Base-by-base conservation (phyloP, 2,113 vertebrate species). In the Columba livia region DNA sequence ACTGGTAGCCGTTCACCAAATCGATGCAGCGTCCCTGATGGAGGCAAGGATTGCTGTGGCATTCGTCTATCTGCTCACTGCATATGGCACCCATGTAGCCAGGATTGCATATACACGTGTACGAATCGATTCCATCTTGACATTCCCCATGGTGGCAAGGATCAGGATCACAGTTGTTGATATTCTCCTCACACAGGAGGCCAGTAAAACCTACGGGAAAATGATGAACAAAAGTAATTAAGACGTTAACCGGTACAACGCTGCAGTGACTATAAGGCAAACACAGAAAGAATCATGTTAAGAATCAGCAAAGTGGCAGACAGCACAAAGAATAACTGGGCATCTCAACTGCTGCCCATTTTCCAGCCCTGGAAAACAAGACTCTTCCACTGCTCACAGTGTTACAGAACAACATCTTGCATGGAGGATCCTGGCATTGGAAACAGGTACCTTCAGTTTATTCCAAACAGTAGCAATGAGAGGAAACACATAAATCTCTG, bases 51-150 rank as follows among this genome's bases (percentile, higher is more conserved):
- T 98, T 98, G 97, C 99, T 99, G 91, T 98, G 97, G 87, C 99
- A 99, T 85, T 99, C 99, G 1, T 99, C 97, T 17, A 99, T 98
- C 97, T 99, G 99, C 96, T 98, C 98, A 0, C 98, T 99, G 96
- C 99, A 99, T 89, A 99, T 99, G 95, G 98, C 98, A 9, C 99
- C 99, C 72, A 98, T 99, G 97, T 99, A 99, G 24, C 99, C 99
- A 1, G 98, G 98, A 7, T 92, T 65, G 94, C 99, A 99, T 47
- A 99, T 85, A 58, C 99, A 99, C 1, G 97, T 98, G 96, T 97
- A 99, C 2, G 98, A 99, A 72, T 99, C 99, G 3, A 99, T 99
- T 56, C 99, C 99, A 12, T 99, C 99, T 67, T 98, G 98, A 89
- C 99, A 99, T 23, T 95, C 94, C 50, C 99, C 99, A 0, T 99